Conservation (phyloP, 2,113 vertebrate species). For the Erythrocebus patas region DNA sequence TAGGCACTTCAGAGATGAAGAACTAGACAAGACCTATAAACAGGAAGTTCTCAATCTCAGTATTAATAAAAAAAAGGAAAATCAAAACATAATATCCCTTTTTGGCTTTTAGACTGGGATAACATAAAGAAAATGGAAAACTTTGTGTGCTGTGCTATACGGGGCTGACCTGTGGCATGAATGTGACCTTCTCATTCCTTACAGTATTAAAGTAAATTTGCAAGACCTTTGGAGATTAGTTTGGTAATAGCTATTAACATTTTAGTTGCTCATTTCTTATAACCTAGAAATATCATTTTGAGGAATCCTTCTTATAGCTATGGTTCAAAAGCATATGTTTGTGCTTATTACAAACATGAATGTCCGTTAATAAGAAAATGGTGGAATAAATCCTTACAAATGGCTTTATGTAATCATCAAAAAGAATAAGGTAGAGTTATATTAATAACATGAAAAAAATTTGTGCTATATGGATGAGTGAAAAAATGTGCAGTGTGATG, state of each 20-base stretch:
- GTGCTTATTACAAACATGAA: background rate
- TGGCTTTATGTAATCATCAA: background rate
- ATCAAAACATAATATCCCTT: background rate
- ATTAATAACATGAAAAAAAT: no score
- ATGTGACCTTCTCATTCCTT: background rate
- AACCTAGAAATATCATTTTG: slow-evolving; percentile 2
- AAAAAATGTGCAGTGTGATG: background rate
- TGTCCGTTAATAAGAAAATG: background rate
- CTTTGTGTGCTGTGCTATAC: background rate
- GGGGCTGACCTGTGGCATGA: background rate
- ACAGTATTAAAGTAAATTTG: background rate
- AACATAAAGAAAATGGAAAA: slow-evolving; percentile 22
- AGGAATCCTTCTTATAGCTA: background rate
- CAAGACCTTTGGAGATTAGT: slow-evolving; percentile 27
- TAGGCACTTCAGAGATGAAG: background rate
- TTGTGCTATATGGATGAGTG: background rate
- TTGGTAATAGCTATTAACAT: slow-evolving; percentile 33
- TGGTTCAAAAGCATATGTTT: background rate
- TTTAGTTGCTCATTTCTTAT: background rate
- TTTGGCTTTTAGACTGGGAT: background rate
- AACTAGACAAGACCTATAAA: background rate
- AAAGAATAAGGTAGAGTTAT: background rate
- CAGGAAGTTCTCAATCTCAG: background rate
- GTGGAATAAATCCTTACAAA: background rate
- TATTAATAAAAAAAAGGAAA: slow-evolving; percentile 24